These are phyloP conservation scores for Drosophila antonietae DNA, from an alignment of 2,888 invertebrate species.

Conservation along the genomic window DNA sequence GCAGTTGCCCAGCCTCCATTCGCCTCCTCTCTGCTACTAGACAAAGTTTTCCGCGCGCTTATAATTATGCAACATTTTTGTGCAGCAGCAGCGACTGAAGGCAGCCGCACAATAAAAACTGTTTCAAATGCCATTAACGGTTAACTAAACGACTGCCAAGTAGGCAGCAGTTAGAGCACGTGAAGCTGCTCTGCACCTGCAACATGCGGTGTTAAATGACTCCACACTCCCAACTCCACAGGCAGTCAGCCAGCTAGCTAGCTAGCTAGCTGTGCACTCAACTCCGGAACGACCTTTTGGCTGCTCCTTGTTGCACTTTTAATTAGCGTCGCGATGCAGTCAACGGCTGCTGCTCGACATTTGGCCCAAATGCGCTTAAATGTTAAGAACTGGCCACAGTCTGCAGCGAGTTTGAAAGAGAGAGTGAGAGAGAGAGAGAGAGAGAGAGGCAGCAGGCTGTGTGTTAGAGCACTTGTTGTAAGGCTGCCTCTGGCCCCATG, in stretches of 20 bases:
- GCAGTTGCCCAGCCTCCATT: slow-evolving; percentile 14
- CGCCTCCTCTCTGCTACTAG: slow-evolving; percentile 25
- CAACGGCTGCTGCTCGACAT: slow-evolving; percentile 47
- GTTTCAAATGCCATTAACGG: slow-evolving; percentile 78
- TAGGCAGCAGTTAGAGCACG: slow-evolving; percentile 9
- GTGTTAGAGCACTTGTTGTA: slow-evolving; percentile 39
- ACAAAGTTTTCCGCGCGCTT: slow-evolving; percentile 71
- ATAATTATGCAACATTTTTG: slow-evolving; percentile 78
- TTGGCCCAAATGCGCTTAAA: slow-evolving; percentile 75
- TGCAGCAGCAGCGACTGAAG: slow-evolving; percentile 50
- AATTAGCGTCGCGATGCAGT: slow-evolving; percentile 71
- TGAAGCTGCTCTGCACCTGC: slow-evolving; percentile 34
- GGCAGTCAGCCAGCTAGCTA: too few relatives aligned
- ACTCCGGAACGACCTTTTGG: slow-evolving; percentile 40
- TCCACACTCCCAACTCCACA: not conserved
- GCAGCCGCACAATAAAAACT: slow-evolving; percentile 69
- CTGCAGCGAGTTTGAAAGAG: not conserved
- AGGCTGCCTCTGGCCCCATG: too few relatives aligned
- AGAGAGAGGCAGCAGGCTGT: not conserved
- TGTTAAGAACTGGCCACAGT: slow-evolving; percentile 25
- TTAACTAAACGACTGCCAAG: slow-evolving; percentile 65
- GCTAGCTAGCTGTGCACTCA: not conserved
- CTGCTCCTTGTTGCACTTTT: slow-evolving; percentile 72
- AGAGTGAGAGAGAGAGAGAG: not conserved
- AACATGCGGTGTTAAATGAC: slow-evolving; percentile 62